Conservation (phyloP, 2,113 vertebrate species). For the Spea bombifrons region DNA sequence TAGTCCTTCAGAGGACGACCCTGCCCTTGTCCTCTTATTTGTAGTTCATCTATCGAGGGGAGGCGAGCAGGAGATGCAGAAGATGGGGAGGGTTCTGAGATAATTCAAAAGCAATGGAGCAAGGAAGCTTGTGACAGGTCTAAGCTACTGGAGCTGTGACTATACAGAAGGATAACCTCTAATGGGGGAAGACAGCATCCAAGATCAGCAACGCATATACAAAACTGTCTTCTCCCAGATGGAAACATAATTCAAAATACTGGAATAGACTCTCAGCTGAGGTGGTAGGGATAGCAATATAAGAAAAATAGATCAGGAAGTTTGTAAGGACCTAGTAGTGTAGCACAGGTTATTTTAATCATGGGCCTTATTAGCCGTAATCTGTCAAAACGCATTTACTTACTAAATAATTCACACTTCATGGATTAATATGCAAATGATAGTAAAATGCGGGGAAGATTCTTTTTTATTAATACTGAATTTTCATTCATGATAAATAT, state of each 20-base stretch:
- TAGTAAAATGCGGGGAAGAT: too few relatives aligned
- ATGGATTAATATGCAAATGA: too few relatives aligned
- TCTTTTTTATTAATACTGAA: too few relatives aligned
- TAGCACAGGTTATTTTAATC: too few relatives aligned
- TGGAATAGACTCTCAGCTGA: neutral
- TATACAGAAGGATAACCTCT: slow-evolving; percentile 62
- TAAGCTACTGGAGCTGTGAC: slow-evolving; percentile 82
- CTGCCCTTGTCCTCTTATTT: slow-evolving; percentile 87
- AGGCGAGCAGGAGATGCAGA: slow-evolving; percentile 75
- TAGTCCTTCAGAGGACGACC: slow-evolving; percentile 55
- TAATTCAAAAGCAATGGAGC: slow-evolving; percentile 98
- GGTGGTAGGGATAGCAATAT: neutral
- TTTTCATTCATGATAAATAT: too few relatives aligned
- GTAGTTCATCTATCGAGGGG: slow-evolving; percentile 85
- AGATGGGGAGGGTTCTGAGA: slow-evolving; percentile 76
- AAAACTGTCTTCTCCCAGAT: slow-evolving; percentile 7
- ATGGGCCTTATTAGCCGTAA: too few relatives aligned
- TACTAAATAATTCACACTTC: too few relatives aligned
- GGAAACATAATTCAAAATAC: neutral
- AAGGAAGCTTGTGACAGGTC: slow-evolving; percentile 89
- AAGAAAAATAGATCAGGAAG: too few relatives aligned
- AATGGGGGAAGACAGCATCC: slow-evolving; percentile 12
- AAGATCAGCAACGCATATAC: slow-evolving; percentile 4
- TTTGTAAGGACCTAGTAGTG: too few relatives aligned
- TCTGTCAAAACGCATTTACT: too few relatives aligned